Evolutionary conservation across 1,140 invertebrate genomes (phyloP).

Genomic region (Trichonephila clavipes): DNA sequence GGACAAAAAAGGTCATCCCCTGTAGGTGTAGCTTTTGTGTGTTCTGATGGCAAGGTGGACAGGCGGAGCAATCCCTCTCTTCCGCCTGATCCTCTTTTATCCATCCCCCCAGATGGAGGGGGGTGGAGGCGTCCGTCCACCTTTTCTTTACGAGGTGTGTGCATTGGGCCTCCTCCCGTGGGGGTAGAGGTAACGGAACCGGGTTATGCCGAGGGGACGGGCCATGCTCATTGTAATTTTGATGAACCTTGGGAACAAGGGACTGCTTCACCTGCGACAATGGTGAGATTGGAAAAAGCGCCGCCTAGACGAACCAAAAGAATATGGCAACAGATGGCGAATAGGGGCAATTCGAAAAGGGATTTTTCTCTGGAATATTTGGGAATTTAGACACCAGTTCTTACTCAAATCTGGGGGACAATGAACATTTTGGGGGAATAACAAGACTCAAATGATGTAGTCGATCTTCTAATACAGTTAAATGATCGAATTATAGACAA

Average conservation of each 20-base stretch:
- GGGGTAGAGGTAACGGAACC: constrained; percentile 68
- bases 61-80: constrained; percentile 65
- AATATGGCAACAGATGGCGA: constrained; percentile 55
- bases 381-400: neutral
- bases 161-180: constrained; percentile 59
- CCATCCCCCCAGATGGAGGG: neutral
- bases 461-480: too few relatives aligned
- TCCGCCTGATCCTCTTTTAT: constrained; percentile 69
- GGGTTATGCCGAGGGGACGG: constrained; percentile 72
- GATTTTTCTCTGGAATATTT: neutral
- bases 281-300: constrained; percentile 43
- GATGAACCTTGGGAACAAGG: constrained; percentile 75
- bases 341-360: neutral
- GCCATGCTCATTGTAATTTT: constrained; percentile 76
- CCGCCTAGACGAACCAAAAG: neutral
- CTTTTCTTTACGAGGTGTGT: constrained; percentile 72
- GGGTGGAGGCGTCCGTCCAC: constrained; percentile 24
- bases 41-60: constrained; percentile 71
- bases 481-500: too few relatives aligned
- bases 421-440: neutral
- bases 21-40: constrained; percentile 61
- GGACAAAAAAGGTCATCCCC: constrained; percentile 44
- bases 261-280: constrained; percentile 75
- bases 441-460: too few relatives aligned
- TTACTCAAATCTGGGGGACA: neutral